Conservation (phyloP, 1,140 invertebrate genomes). For the Subanguina moxae region DNA sequence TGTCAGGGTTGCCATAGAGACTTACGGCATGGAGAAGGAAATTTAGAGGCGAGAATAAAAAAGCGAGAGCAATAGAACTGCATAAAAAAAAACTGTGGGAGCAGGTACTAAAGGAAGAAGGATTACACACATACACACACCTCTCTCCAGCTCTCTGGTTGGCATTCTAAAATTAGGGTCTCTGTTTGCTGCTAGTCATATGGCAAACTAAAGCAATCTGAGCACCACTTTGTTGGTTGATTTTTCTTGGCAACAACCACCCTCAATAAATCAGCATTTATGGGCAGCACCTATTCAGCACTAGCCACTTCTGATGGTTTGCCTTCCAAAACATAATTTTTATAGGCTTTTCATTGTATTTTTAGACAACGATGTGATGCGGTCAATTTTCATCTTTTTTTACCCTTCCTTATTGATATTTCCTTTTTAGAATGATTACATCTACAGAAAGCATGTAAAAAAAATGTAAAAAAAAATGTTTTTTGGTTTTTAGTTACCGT, state of each 20-base stretch:
- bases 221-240: too few relatives aligned
- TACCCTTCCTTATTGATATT: conserved; percentile 20
- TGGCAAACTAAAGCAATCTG: too few relatives aligned
- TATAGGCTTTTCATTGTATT: too few relatives aligned
- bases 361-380: conserved; percentile 34
- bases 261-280: conserved; percentile 5
- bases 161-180: too few relatives aligned
- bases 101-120: too few relatives aligned
- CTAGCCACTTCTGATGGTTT: conserved; percentile 27
- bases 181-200: too few relatives aligned
- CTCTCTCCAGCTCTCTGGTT: too few relatives aligned
- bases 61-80: background rate
- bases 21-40: too few relatives aligned
- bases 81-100: conserved; percentile 11
- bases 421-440: background rate
- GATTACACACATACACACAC: too few relatives aligned
- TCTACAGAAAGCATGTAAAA: conserved; percentile 7
- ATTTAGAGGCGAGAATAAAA: too few relatives aligned
- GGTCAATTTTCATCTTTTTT: conserved; percentile 19
- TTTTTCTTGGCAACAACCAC: background rate
- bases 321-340: too few relatives aligned
- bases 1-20: background rate
- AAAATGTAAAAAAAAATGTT: conserved; percentile 6
- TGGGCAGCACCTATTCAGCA: conserved; percentile 39
- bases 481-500: background rate